Evolutionary conservation across 1,140 invertebrate genomes (phyloP), one percentile per base, ranked within the genome.

Genomic region (Eriocheir sinensis): DNA sequence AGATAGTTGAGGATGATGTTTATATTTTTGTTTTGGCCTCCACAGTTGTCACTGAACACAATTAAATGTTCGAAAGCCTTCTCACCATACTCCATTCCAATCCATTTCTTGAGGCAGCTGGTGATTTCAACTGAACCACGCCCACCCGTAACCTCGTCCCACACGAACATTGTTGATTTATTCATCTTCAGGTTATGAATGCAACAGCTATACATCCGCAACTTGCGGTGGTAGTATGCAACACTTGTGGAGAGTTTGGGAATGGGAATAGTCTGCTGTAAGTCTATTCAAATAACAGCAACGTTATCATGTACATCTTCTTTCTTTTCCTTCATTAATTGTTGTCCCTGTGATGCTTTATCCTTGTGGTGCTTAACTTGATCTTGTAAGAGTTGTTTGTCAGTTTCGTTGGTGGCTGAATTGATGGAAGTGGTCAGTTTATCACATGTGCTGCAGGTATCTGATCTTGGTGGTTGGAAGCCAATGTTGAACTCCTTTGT

Each of bases 341-440:
- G 53, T 21, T 60, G 53, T 60, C 53, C 53, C 53, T 60, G 8
- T 60, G 6, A 60, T 60, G 53, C 53, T 60, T 60, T 60, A 60
- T 60, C 53, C 2, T 2, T 21, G 53, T 60, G 53, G 9, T 60
- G 53, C 21, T 60, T 60, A 15, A 60, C 2, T 30, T 85, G 9
- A 27, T 85, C 81, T 15, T 40, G 81, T 9, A 85, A 9, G 81
- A 30, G 9, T 85, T 85, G 8, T 85, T 85, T 85, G 81, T 4
- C n/a, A 72, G 60, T 72, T 72, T 72, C 60, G 60, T 15, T n/a
- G 60, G 60, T 72, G 60, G 60, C 60, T 12, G 81, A 85, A 85
- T 85, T 85, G 81, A 85, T 85, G 81, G 38, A 85, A 85, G 81
- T 85, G 81, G 81, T 85, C 81, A 85, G 30, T 85, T 85, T 85